Evolutionary conservation across 2,888 invertebrate genomes (phyloP), one percentile per base, ranked within the genome.

Genomic region (Caenorhabditis auriculariae): DNA sequence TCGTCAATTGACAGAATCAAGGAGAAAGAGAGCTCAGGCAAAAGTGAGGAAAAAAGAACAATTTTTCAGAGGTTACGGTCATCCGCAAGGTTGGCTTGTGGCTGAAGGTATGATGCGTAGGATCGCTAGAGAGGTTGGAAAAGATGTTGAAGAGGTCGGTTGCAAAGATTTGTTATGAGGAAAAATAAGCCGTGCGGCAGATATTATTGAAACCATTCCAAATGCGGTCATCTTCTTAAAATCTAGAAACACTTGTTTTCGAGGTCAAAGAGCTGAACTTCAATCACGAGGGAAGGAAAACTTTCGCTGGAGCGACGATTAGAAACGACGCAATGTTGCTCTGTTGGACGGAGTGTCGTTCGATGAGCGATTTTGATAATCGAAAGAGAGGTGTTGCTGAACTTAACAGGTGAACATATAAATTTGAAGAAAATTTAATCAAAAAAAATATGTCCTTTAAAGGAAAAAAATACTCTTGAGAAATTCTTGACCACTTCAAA

Each of bases 11-110:
- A n/a, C n/a, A 41, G 19, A 1, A 41, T 15, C 9, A n/a, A 41
- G 19, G 2, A 41, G 41, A 15, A 41, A 41, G 9, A n/a, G n/a
- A n/a, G 15, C 7, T 17, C 17, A 24, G 1, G 24, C 12, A 12
- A 45, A 17, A 54, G 19, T n/a, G 3, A 1, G 15, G n/a, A 32
- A 24, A 12, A 51, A 17, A 29, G 1, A 17, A 41, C 9, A 26
- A 9, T 15, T 19, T 0, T 64, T 56, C 28, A 53, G 94, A 74
- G 93, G 92, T 2, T 93, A 92, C 78, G 93, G 93, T 15, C 91
- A 88, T 0, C 93, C 93, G 0, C 92, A 93, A 81, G 91, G 89
- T 19, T 90, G 91, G 90, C 89, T 90, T 79, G 87, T 88, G 0
- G 89, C 87, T 0, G 93, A 93, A 83, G 87, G 85, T 68, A 88